phyloP scores from a whole-genome alignment of 2,113 vertebrate species.

The Solenodon paradoxus region DNA sequence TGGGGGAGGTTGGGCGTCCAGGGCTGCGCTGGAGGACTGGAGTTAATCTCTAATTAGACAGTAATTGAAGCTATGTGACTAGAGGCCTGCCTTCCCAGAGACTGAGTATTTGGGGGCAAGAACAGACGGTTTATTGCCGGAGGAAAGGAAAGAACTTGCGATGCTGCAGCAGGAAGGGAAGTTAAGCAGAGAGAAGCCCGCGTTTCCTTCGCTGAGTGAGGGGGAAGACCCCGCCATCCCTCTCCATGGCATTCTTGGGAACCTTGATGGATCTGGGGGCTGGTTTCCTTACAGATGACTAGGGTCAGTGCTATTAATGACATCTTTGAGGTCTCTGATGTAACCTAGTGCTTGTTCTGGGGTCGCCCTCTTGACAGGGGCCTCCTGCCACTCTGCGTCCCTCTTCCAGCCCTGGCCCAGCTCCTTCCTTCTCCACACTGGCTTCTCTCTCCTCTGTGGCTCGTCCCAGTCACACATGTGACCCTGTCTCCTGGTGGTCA shows the following conservation, averaged over 20 bases:
- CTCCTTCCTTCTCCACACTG: neutral
- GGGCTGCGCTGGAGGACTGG: neutral
- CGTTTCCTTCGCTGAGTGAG: neutral
- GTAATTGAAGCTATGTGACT: conserved; percentile 22
- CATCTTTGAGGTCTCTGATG: neutral
- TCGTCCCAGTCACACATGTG: neutral
- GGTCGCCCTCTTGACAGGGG: neutral
- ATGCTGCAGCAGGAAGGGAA: neutral
- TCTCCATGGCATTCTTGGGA: neutral
- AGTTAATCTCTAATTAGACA: conserved; percentile 17
- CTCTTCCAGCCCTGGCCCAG: neutral
- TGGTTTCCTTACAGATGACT: neutral
- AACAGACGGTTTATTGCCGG: neutral
- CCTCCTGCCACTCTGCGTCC: fast-evolving
- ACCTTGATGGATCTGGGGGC: neutral
- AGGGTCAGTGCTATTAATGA: neutral
- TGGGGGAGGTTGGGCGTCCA: neutral
- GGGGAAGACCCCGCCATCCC: neutral
- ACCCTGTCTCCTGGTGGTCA: conserved; percentile 51
- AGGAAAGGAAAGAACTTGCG: neutral
- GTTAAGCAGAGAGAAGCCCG: neutral
- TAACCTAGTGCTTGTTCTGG: neutral
- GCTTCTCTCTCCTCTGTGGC: fast-evolving
- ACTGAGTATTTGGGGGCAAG: neutral
- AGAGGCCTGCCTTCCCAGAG: neutral